phyloP scores from a whole-genome alignment of 2,797 vertebrate species.

The Percopsis omiscomaycus region DNA sequence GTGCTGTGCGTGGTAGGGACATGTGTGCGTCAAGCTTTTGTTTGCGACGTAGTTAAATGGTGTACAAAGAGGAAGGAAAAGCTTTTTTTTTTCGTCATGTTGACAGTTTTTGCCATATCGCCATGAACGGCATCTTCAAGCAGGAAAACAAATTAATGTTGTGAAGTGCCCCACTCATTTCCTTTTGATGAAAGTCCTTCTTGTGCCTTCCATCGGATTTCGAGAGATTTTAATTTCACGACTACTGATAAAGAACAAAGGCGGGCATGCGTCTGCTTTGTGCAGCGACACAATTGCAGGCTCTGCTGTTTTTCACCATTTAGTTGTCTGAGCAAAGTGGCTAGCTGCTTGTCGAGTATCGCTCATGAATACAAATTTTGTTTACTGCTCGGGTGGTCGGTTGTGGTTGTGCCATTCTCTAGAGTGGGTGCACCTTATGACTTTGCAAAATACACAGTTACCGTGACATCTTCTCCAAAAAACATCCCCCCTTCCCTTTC shows the following conservation, averaged over 20 bases:
- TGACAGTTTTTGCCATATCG: conserved; percentile 3
- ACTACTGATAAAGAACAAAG: conserved; percentile 11
- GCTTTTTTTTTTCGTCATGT: neutral
- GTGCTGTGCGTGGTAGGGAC: neutral
- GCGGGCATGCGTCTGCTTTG: neutral
- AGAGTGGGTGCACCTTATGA: neutral
- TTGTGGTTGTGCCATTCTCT: too few species aligned
- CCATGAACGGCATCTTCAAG: conserved; percentile 1
- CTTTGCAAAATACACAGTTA: conserved; percentile 3
- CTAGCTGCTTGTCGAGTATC: neutral
- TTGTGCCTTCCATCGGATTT: neutral
- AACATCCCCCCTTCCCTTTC: neutral
- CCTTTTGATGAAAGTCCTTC: conserved; percentile 6
- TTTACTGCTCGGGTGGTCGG: neutral
- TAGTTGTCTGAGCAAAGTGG: neutral
- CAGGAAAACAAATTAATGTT: conserved; percentile 1
- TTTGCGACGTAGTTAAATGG: too few species aligned
- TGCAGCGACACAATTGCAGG: neutral
- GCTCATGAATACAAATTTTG: neutral
- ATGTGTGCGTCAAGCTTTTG: neutral
- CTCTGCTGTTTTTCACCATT: neutral
- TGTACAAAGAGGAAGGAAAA: too few species aligned
- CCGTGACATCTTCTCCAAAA: neutral
- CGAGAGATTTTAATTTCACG: conserved; percentile 10
- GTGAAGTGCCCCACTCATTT: conserved; percentile 4